Evolutionary conservation across 2,113 vertebrate genomes (phyloP).

Genomic region (Xiphias gladius): DNA sequence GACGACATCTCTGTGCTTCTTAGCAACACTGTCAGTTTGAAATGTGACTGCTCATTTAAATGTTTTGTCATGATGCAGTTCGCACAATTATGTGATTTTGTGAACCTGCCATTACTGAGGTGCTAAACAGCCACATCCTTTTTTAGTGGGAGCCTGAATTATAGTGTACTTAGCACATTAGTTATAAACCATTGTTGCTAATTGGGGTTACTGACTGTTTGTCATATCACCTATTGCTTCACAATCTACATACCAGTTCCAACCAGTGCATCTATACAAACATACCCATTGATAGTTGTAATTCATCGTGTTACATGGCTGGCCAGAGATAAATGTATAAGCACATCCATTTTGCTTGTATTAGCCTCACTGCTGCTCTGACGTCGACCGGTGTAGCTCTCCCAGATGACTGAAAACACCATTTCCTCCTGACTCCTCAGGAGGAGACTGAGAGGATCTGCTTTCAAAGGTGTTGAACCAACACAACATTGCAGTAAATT

Average conservation of each 20-base stretch:
- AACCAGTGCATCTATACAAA: slow-evolving; percentile 4
- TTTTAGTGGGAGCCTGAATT: background rate
- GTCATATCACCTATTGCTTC: background rate
- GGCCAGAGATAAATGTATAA: slow-evolving; percentile 16
- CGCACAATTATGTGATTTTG: background rate
- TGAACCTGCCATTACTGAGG: background rate
- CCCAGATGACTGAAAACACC: slow-evolving; percentile 23
- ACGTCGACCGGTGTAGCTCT: slow-evolving; percentile 20
- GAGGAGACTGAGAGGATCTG: slow-evolving; percentile 9
- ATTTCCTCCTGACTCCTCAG: background rate
- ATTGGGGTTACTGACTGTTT: slow-evolving; percentile 5
- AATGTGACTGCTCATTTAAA: slow-evolving; percentile 12
- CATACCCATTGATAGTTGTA: slow-evolving; percentile 13
- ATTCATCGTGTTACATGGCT: slow-evolving; percentile 15
- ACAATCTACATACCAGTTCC: slow-evolving; percentile 3
- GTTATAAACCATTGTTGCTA: background rate
- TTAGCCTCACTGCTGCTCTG: slow-evolving; percentile 11
- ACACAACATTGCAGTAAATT: slow-evolving; percentile 2
- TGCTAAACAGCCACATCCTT: background rate
- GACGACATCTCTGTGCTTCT: background rate
- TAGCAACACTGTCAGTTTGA: background rate
- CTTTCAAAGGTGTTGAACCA: slow-evolving; percentile 25
- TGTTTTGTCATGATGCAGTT: slow-evolving; percentile 3
- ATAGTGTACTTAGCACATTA: background rate
- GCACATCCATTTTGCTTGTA: background rate